Conservation (phyloP, 2,888 invertebrate species). For the Orthosia gracilis region DNA sequence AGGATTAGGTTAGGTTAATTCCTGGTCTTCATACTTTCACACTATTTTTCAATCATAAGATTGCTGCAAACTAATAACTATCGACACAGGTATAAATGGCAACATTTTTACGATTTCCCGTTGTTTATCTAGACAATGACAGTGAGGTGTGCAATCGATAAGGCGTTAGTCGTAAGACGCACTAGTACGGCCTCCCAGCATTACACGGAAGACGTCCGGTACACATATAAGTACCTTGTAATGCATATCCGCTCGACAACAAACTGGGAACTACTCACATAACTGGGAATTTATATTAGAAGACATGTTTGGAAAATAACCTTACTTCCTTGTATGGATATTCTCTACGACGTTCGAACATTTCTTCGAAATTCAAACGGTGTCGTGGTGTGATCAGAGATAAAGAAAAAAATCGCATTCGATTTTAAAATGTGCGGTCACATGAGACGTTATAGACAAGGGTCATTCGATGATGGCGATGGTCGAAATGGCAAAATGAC, state of each 20-base stretch:
- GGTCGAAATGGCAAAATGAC: too few species aligned
- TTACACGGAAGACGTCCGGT: slow-evolving; percentile 59
- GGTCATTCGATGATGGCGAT: too few species aligned
- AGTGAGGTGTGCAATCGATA: slow-evolving; percentile 62
- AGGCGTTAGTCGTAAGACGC: slow-evolving; percentile 57
- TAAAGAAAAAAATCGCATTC: too few species aligned
- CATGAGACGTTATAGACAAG: too few species aligned
- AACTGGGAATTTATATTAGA: not conserved
- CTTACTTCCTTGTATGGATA: not conserved
- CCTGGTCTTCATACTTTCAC: not conserved
- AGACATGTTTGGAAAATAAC: not conserved
- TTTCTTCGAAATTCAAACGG: not conserved
- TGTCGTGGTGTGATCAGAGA: too few species aligned
- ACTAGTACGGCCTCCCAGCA: slow-evolving; percentile 64
- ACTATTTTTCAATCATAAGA: not conserved
- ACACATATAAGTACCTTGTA: slow-evolving; percentile 56
- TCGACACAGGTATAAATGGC: not conserved
- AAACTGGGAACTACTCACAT: not conserved
- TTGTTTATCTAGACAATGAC: slow-evolving; percentile 61
- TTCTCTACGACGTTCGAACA: not conserved
- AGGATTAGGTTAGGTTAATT: too few species aligned
- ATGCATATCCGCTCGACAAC: slow-evolving; percentile 38
- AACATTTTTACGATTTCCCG: slow-evolving; percentile 54
- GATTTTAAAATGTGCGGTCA: too few species aligned
- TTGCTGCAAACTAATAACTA: not conserved